Base-by-base conservation (phyloP, 2,888 invertebrate genomes). In the Erynnis tages region DNA sequence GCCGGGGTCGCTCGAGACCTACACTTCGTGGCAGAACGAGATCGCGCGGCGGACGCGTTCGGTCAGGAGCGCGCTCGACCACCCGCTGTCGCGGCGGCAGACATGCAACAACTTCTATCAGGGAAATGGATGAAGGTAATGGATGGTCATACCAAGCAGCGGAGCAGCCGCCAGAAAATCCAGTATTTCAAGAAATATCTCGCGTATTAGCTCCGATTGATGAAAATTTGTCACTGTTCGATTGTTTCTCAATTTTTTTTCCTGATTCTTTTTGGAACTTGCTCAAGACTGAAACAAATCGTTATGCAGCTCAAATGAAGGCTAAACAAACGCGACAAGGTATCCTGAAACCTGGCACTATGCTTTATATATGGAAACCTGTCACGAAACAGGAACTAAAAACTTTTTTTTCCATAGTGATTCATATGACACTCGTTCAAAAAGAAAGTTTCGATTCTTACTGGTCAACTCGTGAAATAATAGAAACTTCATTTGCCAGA, bases 361-460 rank as follows among this genome's bases (percentile, higher is more conserved):
- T 54, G 54, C 49, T 50, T 17, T 45, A 53, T 19, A 30, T 38
- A 10, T 59, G 57, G 56, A 59, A 49, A 57, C 46, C 57, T 25
- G 56, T 57, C 32, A 57, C 34, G 23, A 27, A 25, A 4, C 19
- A 21, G 4, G 57, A 57, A 44, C 10, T 57, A 16, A 57, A 59
- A 25, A 32, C 4, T 54, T 30, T 56, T 57, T 32, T 35, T 35
- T 6, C 14, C 21, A 55, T 55, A 6, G 25, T 56, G 0, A 56
- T 59, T 38, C 56, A 59, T 44, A 56, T 55, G 59, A 45, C 55
- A 4, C 52, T 55, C 35, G 59, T 59, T 48, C 32, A 50, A 2
- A 58, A 59, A 34, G 58, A 58, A 55, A 56, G 40, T 32, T 60
- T 61, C 19, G 59, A 61, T 46, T 54, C 57, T 34, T 61, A 61